These are phyloP conservation scores for Tetramorium simillimum DNA, from an alignment of 1,140 invertebrate species.

Conservation along the genomic window DNA sequence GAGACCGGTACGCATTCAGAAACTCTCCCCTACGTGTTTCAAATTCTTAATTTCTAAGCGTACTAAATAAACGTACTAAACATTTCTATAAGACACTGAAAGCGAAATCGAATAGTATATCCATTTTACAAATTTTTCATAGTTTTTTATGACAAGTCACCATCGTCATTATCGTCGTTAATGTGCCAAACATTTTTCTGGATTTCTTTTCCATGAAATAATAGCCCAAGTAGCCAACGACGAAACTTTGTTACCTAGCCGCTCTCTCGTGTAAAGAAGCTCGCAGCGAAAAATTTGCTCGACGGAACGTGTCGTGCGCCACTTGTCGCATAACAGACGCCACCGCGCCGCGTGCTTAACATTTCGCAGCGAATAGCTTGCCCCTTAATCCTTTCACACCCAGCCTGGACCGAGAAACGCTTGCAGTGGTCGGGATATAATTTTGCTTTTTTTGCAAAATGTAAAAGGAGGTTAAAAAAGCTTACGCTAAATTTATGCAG, in stretches of 20 bases:
- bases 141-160: not conserved
- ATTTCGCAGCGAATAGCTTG: slow-evolving; percentile 47
- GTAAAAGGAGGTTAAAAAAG: not conserved
- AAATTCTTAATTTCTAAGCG: slow-evolving; percentile 2
- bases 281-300: slow-evolving; percentile 43
- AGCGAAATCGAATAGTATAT: not conserved
- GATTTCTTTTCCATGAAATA: not conserved
- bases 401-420: not conserved
- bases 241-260: slow-evolving; percentile 42
- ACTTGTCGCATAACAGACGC: slow-evolving; percentile 47
- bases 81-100: not conserved
- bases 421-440: slow-evolving; percentile 17
- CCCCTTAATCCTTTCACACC: slow-evolving; percentile 37
- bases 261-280: slow-evolving; percentile 26
- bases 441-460: not conserved
- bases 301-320: slow-evolving; percentile 23
- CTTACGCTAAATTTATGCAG: slow-evolving; percentile 10
- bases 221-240: not conserved
- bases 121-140: not conserved
- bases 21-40: too few species aligned
- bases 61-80: not conserved
- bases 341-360: slow-evolving; percentile 26
- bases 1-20: too few species aligned
- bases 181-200: not conserved
- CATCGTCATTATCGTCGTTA: not conserved